Evolutionary conservation across 64 coral and sea anemone genomes (phyloP), one percentile per base, ranked within the genome.

Genomic region (Astreopora myriophthalma): DNA sequence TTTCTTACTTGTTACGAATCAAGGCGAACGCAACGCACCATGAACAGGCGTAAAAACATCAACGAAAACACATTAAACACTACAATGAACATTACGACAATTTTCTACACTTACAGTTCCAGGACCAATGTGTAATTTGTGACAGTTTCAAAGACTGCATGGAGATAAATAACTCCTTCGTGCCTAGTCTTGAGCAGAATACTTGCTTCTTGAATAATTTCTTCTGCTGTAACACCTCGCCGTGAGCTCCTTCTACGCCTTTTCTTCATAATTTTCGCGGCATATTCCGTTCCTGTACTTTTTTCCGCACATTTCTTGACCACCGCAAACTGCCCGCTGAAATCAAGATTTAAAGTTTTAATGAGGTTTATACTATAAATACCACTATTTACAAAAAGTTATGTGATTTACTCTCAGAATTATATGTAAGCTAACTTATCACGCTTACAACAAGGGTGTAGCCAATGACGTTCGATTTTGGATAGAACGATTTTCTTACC

Each of bases 131-230:
- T 60, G 61, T 90, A 95, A 72, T 98, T 93, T 35, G 61, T 42
- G 28, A 80, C 79, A 61, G 80, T 92, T 89, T 98, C 96, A 82
- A 93, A 98, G n/a, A 95, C 93, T 52, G 95, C 96, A 48, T 98
- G 96, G 13, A 98, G 93, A 82, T 98, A 95, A 81, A 98, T 98
- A 44, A 98, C 86, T 75, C 94, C 94, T 57, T 95, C 86, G 66
- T 95, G 93, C 38, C 71, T 72, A 26, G 95, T 75, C 58, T 90
- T 92, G 30, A 80, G 91, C 1, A 98, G 75, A 58, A 98, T 80
- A 11, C 31, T 86, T 30, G 90, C 94, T 49, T 98, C 96, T 3
- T 83, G 80, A 12, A 34, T 42, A 26, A 98, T 84, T 70, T 98
- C 89, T n/a, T 98, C 93, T 1, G 73, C 77, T 20, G 74, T 93